phyloP scores from a whole-genome alignment of 2,113 vertebrate genomes.

The Oryzias javanicus region DNA sequence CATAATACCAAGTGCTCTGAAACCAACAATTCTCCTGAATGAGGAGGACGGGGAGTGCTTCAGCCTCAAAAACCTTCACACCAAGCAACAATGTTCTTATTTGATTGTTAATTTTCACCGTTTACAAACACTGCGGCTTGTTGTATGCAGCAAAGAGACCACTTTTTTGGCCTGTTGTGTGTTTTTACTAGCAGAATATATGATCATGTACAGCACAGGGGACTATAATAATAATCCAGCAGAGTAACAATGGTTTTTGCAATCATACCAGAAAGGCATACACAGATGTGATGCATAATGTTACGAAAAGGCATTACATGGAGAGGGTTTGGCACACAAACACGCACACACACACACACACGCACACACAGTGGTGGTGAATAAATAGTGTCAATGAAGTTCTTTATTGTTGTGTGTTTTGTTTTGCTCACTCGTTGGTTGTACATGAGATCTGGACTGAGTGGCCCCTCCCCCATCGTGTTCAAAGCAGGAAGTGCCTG shows the following conservation, averaged over 20 bases:
- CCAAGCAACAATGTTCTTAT: slow-evolving; percentile 55
- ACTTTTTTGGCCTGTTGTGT: slow-evolving; percentile 64
- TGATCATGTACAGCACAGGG: slow-evolving; percentile 71
- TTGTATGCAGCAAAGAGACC: slow-evolving; percentile 68
- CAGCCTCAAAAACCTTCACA: slow-evolving; percentile 26
- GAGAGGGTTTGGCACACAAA: slow-evolving; percentile 6
- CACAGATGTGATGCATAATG: slow-evolving; percentile 17
- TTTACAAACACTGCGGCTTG: slow-evolving; percentile 59
- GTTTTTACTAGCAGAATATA: slow-evolving; percentile 65
- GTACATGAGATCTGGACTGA: too few species aligned
- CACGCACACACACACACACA: slow-evolving; percentile 5
- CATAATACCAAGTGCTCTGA: slow-evolving; percentile 69
- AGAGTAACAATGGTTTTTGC: slow-evolving; percentile 64
- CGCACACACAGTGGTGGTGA: slow-evolving; percentile 61
- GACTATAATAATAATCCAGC: slow-evolving; percentile 59
- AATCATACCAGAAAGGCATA: slow-evolving; percentile 45
- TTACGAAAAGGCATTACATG: slow-evolving; percentile 16
- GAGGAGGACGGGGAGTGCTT: slow-evolving; percentile 27
- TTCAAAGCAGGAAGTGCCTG: too few species aligned
- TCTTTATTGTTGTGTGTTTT: slow-evolving; percentile 53
- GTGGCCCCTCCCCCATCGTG: too few species aligned
- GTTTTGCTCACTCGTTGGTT: slow-evolving; percentile 17
- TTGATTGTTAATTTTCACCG: slow-evolving; percentile 63
- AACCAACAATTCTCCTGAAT: slow-evolving; percentile 43
- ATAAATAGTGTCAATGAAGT: slow-evolving; percentile 72